Conservation (phyloP, 2,113 vertebrate species). For the Suncus etruscus region DNA sequence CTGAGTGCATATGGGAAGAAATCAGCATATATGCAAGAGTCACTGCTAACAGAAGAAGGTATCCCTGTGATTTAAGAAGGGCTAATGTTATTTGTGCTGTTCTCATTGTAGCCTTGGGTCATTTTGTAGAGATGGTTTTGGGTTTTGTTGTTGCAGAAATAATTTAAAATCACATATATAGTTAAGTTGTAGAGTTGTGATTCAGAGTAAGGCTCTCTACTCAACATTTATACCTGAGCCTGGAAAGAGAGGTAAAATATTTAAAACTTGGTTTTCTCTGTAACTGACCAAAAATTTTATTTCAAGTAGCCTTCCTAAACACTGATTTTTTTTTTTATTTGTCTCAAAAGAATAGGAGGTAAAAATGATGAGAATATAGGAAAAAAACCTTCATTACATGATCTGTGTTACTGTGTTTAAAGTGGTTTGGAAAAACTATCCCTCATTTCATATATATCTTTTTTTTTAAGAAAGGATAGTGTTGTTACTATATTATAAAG, state of each 20-base stretch:
- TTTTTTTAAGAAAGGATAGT: not conserved
- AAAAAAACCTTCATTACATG: not conserved
- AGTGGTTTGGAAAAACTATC: slow-evolving; percentile 6
- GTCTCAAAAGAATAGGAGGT: not conserved
- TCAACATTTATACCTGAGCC: too few species aligned
- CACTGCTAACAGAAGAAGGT: not conserved
- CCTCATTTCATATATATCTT: not conserved
- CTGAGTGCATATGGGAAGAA: not conserved
- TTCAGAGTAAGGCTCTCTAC: not conserved
- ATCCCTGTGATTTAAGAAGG: not conserved
- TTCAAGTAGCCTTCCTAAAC: not conserved
- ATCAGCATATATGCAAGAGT: not conserved
- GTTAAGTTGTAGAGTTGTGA: not conserved
- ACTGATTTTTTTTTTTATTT: not conserved
- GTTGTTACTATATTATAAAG: not conserved
- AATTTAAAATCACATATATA: not conserved
- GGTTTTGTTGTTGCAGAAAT: not conserved
- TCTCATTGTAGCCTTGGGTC: not conserved
- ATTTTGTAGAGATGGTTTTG: slow-evolving; percentile 37
- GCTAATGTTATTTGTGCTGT: not conserved
- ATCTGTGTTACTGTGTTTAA: not conserved
- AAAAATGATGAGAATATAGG: not conserved
- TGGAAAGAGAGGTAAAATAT: not conserved
- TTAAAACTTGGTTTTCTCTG: not conserved
- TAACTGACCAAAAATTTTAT: not conserved